Evolutionary conservation across 2,888 invertebrate species (phyloP), one percentile per base, ranked within the genome.

Genomic region (Agrochola lychnidis): DNA sequence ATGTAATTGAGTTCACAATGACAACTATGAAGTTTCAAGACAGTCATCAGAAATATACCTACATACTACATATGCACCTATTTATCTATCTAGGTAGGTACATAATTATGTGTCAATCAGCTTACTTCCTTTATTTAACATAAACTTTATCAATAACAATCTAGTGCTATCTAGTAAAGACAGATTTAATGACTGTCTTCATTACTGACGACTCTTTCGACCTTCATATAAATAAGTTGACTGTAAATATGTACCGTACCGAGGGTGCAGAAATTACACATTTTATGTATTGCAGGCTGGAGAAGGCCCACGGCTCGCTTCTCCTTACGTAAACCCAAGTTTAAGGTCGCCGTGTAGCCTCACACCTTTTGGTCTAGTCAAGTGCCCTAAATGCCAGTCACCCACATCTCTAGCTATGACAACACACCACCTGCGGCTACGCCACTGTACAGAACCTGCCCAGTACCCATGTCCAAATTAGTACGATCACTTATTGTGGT

Each of bases 291-390:
- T 84, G 70, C 30, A 14, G 12, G 53, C 22, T 2, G 19, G 22
- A 51, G 22, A 0, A 51, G 22, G 22, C 51, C 51, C 22, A 51
- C 19, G 19, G 19, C 51, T 51, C 51, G 19, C 51, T 51, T 51
- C 79, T 82, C 88, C 87, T 94, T 93, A 94, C 93, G 93, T 94
- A 93, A 94, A 80, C 89, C 12, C 94, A 95, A 95, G 95, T 95
- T 95, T 94, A 94, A 95, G 95, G 94, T 88, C 94, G 89, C 79
- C 89, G 88, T 90, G 91, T 87, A 84, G 83, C 82, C 84, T 82
- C 86, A 85, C 81, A 83, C 78, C 77, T 84, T 86, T 87, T 79
- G 80, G 72, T 68, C 77, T 72, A 81, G 87, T 87, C 89, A 84
- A 82, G 72, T 79, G 87, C 56, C 84, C 87, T 83, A 86, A 89